Conservation (phyloP, 2,888 invertebrate genomes). For the Pyrgus malvae region DNA sequence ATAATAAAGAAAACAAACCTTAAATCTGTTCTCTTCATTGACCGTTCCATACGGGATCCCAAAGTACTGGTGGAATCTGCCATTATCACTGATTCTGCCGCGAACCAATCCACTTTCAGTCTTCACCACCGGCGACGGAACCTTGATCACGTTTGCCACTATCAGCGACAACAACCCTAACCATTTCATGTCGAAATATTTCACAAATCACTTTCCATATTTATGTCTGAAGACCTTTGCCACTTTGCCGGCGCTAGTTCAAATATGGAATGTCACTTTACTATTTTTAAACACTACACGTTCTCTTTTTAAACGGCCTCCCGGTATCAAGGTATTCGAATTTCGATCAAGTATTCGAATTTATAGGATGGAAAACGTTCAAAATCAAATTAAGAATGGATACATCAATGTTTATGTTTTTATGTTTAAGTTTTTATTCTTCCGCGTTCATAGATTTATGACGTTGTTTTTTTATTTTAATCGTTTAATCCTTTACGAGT, state of each 20-base stretch:
- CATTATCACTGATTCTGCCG: constrained; percentile 59
- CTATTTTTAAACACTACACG: background rate
- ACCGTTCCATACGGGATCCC: constrained; percentile 71
- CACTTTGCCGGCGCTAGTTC: background rate
- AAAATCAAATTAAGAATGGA: too few species aligned
- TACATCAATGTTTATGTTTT: too few species aligned
- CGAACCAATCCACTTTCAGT: constrained; percentile 55
- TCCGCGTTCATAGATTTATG: too few species aligned
- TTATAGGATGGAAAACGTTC: too few species aligned
- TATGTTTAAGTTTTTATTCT: too few species aligned
- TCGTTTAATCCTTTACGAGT: too few species aligned
- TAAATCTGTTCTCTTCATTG: constrained; percentile 59
- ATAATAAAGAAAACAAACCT: too few species aligned
- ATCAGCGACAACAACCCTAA: constrained; percentile 57
- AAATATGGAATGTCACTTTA: constrained; percentile 8
- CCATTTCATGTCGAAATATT: constrained; percentile 56
- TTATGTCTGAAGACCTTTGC: too few species aligned
- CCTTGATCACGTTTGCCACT: constrained; percentile 57
- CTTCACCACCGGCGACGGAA: constrained; percentile 61
- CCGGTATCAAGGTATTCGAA: background rate
- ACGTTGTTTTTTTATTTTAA: too few species aligned
- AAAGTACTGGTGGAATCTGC: constrained; percentile 60
- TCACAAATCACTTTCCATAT: constrained; percentile 8
- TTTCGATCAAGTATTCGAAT: too few species aligned
- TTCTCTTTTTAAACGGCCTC: constrained; percentile 3